Base-by-base conservation (phyloP, 2,113 vertebrate genomes). In the Catharus bicknelli region DNA sequence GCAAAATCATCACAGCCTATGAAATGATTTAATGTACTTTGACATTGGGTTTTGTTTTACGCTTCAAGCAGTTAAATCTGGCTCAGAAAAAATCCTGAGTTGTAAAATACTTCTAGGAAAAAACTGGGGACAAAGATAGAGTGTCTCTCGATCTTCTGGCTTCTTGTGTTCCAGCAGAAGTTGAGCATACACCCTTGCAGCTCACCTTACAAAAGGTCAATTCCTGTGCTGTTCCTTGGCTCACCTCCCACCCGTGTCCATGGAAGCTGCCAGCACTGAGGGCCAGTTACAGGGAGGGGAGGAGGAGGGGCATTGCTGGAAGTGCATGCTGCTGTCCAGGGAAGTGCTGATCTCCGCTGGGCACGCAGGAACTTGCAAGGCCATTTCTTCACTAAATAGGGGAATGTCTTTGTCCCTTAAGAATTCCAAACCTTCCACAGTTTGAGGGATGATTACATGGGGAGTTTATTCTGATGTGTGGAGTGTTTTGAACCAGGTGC, bases 331-430 rank as follows among this genome's bases (percentile, higher is more conserved):
- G 2, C 7, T 6, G 1, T 11, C 14, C 27, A 11, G 42, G 43
- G 9, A 11, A 38, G 38, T 38, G 83, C 83, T 68, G 45, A 8
- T 27, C 63, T 77, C 38, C 18, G 7, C 32, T 22, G 8, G 18
- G 5, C 11, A 2, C 2, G 13, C 38, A 27, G 34, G 26, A 51
- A 5, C 6, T 7, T 47, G 19, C 16, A 23, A 69, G 45, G 32
- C 17, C 0, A 0, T 21, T 90, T 70, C 48, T 21, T 84, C 21
- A n/a, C 0, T 0, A 11, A 67, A 21, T 14, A 4, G 19, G 30
- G 16, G 20, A 36, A 4, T 3, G 9, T 17, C 7, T 3, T 5
- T 11, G 16, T 51, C 18, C 48, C 32, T n/a, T 26, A 15, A 77
- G 30, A 10, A 12, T 42, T 83, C 23, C 10, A 45, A 2, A 7